Percentiles rank a stretch among this genome's conserved stretches.
These are phyloP conservation scores for Stratiomys singularior DNA, from an alignment of 2,888 invertebrate species.

Conservation along the genomic window DNA sequence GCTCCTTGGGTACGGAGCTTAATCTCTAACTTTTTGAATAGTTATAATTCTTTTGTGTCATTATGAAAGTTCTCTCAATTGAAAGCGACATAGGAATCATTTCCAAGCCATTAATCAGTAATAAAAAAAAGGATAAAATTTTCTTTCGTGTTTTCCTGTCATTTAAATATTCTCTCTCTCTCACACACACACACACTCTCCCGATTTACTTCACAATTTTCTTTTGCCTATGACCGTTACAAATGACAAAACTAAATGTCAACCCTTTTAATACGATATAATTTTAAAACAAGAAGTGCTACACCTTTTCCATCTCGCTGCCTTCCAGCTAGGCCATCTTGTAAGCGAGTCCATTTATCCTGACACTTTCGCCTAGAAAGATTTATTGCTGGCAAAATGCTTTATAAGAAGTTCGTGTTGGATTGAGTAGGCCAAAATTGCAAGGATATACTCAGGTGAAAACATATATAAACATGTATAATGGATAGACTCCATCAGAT, in stretches of 20 bases:
- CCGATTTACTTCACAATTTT: too few relatives aligned
- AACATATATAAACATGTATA: not conserved
- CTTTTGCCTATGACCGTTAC: not conserved
- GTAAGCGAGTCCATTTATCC: slow-evolving; percentile 37
- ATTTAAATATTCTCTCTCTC: too few relatives aligned
- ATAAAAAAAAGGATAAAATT: too few relatives aligned
- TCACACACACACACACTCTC: too few relatives aligned
- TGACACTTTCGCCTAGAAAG: slow-evolving; percentile 28
- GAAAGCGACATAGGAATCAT: too few relatives aligned
- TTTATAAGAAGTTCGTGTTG: slow-evolving; percentile 20
- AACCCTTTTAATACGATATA: not conserved
- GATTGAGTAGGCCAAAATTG: not conserved
- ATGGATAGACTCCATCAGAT: not conserved
- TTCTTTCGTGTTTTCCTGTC: too few relatives aligned
- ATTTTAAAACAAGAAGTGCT: not conserved
- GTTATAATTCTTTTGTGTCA: too few relatives aligned
- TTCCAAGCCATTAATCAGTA: too few relatives aligned
- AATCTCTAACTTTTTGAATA: not conserved
- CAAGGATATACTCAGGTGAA: not conserved
- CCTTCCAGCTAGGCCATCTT: not conserved
- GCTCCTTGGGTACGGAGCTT: not conserved
- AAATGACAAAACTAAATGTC: not conserved
- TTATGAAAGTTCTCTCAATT: too few relatives aligned
- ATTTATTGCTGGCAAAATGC: slow-evolving; percentile 39
- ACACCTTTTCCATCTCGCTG: not conserved